Evolutionary conservation across 2,797 vertebrate species (phyloP), one percentile per base, ranked within the genome.

Genomic region (Meriones psammophilus): DNA sequence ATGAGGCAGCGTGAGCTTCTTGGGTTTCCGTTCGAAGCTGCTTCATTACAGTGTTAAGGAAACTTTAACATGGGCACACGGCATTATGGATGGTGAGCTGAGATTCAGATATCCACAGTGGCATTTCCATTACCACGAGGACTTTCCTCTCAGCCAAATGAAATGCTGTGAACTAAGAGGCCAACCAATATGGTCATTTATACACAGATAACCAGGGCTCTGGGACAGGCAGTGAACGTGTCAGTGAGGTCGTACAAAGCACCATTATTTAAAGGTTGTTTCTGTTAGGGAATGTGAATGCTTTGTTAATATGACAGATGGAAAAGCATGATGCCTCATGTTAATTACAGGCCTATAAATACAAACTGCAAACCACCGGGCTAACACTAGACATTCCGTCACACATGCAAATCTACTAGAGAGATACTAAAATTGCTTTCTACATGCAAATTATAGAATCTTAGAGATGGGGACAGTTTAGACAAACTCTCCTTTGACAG

Each of bases 331-430:
- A 89, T 64, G 17, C 20, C 88, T 96, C 73, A 85, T 94, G 46
- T 36, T 96, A 92, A 95, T 96, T 95, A 91, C 50, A 50, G 89
- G 73, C 33, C 85, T 95, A 95, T 78, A 89, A 94, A 93, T 56
- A 96, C 64, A 95, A 83, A 95, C 76, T 97, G 46, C 39, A 94
- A 96, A 92, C 30, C 86, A 71, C 54, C 62, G 20, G 10, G 36
- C 50, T 74, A 95, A 88, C 86, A 96, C 18, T 62, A 90, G 87
- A 96, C 96, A 94, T 86, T 94, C 64, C 86, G 36, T 96, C 60
- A 90, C 87, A 96, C 80, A 84, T 33, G 22, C 36, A 96, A 93
- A 93, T 95, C 50, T 18, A 84, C 50, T 46, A 83, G 24, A 69
- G 36, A 92, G 74, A 95, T 60, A 87, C 33, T 87, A 71, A 94